phyloP scores from a whole-genome alignment of 2,888 invertebrate species.

The Falcaria lacertinaria region DNA sequence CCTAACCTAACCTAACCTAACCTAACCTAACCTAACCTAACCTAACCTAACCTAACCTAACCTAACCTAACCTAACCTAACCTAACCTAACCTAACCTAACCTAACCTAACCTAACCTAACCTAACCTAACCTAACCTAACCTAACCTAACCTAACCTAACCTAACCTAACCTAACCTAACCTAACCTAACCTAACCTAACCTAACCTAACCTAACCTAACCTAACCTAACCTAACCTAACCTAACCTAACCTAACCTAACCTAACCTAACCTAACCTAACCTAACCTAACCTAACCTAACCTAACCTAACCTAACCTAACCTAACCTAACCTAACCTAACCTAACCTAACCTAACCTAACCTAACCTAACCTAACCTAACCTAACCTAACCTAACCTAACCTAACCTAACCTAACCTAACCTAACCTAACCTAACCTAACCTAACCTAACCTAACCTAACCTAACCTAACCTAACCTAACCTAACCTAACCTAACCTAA shows the following conservation, averaged over 20 bases:
- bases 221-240: conserved; percentile 3
- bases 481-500: conserved; percentile 9
- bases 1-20: neutral
- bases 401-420: conserved; percentile 10
- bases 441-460: conserved; percentile 9
- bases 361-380: conserved; percentile 9
- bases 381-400: conserved; percentile 9
- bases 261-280: conserved; percentile 11
- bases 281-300: conserved; percentile 13
- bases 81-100: conserved; percentile 3
- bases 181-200: conserved; percentile 1
- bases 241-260: conserved; percentile 2
- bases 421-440: conserved; percentile 10
- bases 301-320: conserved; percentile 15
- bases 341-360: conserved; percentile 14
- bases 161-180: conserved; percentile 3
- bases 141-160: conserved; percentile 4
- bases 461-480: conserved; percentile 10
- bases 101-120: conserved; percentile 4
- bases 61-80: conserved; percentile 2
- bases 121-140: conserved; percentile 4
- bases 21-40: conserved; percentile 1
- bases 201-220: conserved; percentile 3
- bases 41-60: neutral
- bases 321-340: conserved; percentile 16